phyloP scores from a whole-genome alignment of 2,113 vertebrate species.

The Aphyosemion australe region DNA sequence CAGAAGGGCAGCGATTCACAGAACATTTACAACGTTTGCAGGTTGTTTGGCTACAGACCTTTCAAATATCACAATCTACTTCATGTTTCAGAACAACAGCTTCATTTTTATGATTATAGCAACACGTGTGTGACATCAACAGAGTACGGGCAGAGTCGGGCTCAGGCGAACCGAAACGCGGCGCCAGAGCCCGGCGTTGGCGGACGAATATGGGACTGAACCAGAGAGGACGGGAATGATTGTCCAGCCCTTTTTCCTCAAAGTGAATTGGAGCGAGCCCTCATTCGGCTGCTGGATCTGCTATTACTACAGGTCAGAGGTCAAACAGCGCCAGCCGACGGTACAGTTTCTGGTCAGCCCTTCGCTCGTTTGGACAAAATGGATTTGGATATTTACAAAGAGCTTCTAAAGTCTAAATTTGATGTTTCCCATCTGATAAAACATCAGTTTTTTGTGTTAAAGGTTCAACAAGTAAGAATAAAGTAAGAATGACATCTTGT shows the following conservation, averaged over 20 bases:
- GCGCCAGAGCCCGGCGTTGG: too few species aligned
- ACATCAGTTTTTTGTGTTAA: too few species aligned
- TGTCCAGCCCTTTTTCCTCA: constrained; percentile 36
- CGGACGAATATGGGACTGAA: constrained; percentile 20
- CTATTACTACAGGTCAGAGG: constrained; percentile 23
- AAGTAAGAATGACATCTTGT: too few species aligned
- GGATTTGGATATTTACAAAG: constrained; percentile 3
- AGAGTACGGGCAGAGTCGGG: constrained; percentile 63
- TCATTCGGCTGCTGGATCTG: constrained; percentile 32
- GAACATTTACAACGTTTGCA: constrained; percentile 52
- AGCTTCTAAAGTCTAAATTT: too few species aligned
- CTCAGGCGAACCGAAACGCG: constrained; percentile 30
- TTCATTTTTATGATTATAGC: constrained; percentile 36
- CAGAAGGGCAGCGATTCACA: constrained; percentile 53
- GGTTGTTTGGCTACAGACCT: constrained; percentile 39
- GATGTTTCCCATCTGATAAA: too few species aligned
- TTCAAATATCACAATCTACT: constrained; percentile 60
- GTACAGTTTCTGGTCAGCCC: constrained; percentile 55
- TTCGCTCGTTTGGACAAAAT: constrained; percentile 18
- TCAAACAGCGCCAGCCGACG: constrained; percentile 10
- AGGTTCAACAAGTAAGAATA: too few species aligned
- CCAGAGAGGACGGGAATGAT: constrained; percentile 28
- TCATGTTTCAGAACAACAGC: constrained; percentile 37
- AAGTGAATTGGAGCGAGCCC: constrained; percentile 30
- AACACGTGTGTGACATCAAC: constrained; percentile 67